Percentiles rank a stretch among this genome's conserved stretches.
These are phyloP conservation scores for Esox lucius DNA, from an alignment of 2,797 vertebrate genomes.

Conservation along the genomic window DNA sequence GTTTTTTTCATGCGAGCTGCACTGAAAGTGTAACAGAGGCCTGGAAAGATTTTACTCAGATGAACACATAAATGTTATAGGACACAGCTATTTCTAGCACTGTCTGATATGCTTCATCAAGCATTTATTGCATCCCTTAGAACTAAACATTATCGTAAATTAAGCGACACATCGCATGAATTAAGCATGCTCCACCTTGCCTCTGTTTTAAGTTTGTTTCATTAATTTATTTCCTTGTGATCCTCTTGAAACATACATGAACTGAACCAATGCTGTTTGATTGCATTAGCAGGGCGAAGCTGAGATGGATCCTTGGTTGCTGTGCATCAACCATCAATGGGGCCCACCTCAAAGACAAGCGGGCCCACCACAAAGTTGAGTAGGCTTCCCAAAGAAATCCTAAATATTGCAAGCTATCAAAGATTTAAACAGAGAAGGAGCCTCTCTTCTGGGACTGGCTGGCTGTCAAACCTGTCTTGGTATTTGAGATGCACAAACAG, in stretches of 20 bases:
- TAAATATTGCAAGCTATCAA: constrained; percentile 75
- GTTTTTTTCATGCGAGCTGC: neutral
- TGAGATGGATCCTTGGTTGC: neutral
- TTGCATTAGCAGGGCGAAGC: constrained; percentile 10
- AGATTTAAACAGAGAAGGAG: constrained; percentile 68
- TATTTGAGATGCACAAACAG: constrained; percentile 77
- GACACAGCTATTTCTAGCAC: neutral
- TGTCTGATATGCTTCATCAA: constrained; percentile 1
- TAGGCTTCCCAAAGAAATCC: constrained; percentile 53
- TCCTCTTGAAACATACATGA: neutral
- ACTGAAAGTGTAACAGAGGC: neutral
- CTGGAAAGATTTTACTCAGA: neutral
- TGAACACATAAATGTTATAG: neutral
- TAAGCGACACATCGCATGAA: constrained; percentile 51
- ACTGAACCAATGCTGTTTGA: constrained; percentile 65
- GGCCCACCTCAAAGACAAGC: neutral
- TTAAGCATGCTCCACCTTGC: constrained; percentile 64
- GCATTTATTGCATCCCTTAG: neutral
- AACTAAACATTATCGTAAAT: constrained; percentile 18
- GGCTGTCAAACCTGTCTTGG: constrained; percentile 82
- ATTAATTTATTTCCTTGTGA: constrained; percentile 66
- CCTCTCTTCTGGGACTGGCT: constrained; percentile 76
- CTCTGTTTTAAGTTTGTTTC: constrained; percentile 57
- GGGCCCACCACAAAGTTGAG: neutral
- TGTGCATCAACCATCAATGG: neutral